Percentiles rank a stretch among this genome's conserved stretches.
Evolutionary conservation across 2,797 vertebrate genomes (phyloP).

Genomic region (Lerista edwardsae): DNA sequence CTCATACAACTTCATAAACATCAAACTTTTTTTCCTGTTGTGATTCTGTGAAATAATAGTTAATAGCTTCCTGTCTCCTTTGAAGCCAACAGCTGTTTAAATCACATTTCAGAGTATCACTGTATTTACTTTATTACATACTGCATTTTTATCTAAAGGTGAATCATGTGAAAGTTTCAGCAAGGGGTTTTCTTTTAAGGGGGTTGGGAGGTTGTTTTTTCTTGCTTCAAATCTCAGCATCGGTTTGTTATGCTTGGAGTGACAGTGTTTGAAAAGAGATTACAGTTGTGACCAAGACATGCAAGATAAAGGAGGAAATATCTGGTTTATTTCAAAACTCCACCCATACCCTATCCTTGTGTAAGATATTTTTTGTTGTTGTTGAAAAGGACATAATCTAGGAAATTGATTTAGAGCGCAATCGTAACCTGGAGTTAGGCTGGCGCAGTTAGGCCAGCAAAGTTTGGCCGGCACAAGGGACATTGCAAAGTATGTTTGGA

Average conservation of each 20-base stretch:
- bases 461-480: too few species aligned
- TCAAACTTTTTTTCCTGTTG: slow-evolving; percentile 30
- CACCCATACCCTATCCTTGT: slow-evolving; percentile 18
- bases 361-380: not conserved
- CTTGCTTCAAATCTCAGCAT: slow-evolving; percentile 5
- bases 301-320: slow-evolving; percentile 50
- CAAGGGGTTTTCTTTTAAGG: slow-evolving; percentile 35
- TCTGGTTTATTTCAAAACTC: slow-evolving; percentile 56
- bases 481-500: too few species aligned
- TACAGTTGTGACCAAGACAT: slow-evolving; percentile 17
- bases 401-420: too few species aligned
- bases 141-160: slow-evolving; percentile 48
- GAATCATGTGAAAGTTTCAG: slow-evolving; percentile 50
- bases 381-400: slow-evolving; percentile 10
- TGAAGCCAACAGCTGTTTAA: slow-evolving; percentile 54
- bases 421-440: too few species aligned
- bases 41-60: slow-evolving; percentile 13
- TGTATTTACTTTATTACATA: slow-evolving; percentile 56
- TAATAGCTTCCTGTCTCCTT: slow-evolving; percentile 53
- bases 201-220: not conserved
- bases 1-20: slow-evolving; percentile 1
- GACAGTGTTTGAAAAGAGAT: slow-evolving; percentile 11
- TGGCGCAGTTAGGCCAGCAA: too few species aligned
- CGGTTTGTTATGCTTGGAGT: slow-evolving; percentile 20
- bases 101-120: slow-evolving; percentile 53